Base-by-base conservation (phyloP, 2,797 vertebrate genomes). In the Macroramphosus scolopax region DNA sequence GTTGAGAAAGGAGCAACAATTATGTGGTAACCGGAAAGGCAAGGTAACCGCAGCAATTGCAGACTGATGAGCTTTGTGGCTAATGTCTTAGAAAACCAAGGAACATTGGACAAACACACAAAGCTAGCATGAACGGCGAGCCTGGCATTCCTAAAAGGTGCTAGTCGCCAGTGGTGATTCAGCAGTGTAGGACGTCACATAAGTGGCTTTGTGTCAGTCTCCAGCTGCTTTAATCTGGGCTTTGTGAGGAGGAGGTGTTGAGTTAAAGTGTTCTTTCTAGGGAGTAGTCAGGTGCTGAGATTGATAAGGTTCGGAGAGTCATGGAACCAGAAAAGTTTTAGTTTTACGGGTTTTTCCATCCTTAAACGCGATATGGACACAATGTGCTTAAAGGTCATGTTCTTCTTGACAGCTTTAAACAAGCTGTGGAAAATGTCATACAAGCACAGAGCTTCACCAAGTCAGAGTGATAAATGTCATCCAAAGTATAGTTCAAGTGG, bases 21-120 rank as follows among this genome's bases (percentile, higher is more conserved):
- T 61, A 77, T 87, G 82, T 80, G 72, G 84, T 75, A 88, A 85
- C 68, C 35, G 35, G 67, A 78, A 72, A 79, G 63, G 50, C 69
- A 70, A 69, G 75, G 58, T 48, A 57, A 69, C 63, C 15, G 9
- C 62, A 53, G 43, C 35, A 13, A 45, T 45, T 33, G 47, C 17
- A 29, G 36, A 20, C 33, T 7, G 20, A 43, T 28, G 33, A 49
- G 59, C 17, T 32, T 44, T 47, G 31, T 18, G 31, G 18, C 17
- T 63, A 24, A 73, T 15, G 32, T 58, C 17, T 32, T 51, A 28
- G 1, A 17, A 14, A 11, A 7, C 53, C 5, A 7, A 15, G 5
- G 29, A 44, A 49, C 6, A 16, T 14, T 41, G 25, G 41, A 52
- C 31, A n/a, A 68, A 63, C 14, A 52, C 24, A 41, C 31, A n/a